These are phyloP conservation scores for Ptilodon capucinus DNA, from an alignment of 2,888 invertebrate species.

Conservation along the genomic window DNA sequence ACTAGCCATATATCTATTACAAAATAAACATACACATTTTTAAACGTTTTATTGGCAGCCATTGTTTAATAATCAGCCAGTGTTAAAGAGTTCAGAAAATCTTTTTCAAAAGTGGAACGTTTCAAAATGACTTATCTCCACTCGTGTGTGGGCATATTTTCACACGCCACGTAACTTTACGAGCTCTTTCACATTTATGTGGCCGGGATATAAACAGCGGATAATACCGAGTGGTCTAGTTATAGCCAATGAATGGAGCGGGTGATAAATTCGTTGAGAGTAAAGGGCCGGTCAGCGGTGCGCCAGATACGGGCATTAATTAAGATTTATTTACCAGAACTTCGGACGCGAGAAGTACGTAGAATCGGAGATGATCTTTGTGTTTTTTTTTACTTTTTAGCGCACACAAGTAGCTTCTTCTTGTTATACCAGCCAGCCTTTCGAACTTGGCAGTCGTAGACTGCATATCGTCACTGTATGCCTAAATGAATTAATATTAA, in stretches of 20 bases:
- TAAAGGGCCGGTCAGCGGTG: conserved; percentile 42
- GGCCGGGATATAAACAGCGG: conserved; percentile 26
- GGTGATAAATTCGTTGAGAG: conserved; percentile 41
- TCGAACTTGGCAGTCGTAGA: too few relatives aligned
- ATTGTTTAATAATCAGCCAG: neutral
- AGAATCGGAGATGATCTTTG: neutral
- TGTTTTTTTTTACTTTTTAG: too few relatives aligned
- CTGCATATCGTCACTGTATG: too few relatives aligned
- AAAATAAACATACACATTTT: neutral
- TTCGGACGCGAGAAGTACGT: neutral
- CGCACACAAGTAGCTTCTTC: too few relatives aligned
- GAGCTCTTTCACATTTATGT: conserved; percentile 23
- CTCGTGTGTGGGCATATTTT: neutral
- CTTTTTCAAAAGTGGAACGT: neutral
- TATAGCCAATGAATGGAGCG: conserved; percentile 43
- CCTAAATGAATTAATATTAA: too few relatives aligned
- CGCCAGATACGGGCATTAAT: conserved; percentile 49
- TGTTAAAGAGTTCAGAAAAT: neutral
- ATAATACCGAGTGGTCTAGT: conserved; percentile 36
- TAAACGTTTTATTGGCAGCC: neutral
- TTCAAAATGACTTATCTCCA: neutral
- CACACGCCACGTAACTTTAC: conserved; percentile 9
- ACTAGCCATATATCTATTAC: too few relatives aligned
- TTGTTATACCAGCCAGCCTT: too few relatives aligned
- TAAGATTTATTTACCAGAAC: conserved; percentile 56